These are phyloP conservation scores for Alauda arvensis DNA, from an alignment of 2,797 vertebrate genomes.

Conservation along the genomic window DNA sequence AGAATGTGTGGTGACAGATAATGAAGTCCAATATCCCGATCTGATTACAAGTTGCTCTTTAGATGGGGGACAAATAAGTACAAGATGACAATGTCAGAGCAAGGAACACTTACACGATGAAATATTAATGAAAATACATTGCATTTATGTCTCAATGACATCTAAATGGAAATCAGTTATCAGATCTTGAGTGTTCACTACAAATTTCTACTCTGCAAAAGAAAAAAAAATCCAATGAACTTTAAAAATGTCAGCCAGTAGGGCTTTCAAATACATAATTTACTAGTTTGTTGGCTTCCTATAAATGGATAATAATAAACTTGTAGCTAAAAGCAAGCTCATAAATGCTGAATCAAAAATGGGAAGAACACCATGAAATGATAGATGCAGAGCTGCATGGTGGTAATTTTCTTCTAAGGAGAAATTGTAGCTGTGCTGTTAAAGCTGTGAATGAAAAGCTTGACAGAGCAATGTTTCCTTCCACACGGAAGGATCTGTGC, in stretches of 20 bases:
- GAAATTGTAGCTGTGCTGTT: background rate
- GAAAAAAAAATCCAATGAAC: conserved; percentile 63
- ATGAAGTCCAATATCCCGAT: conserved; percentile 55
- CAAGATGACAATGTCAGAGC: conserved; percentile 61
- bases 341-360: conserved; percentile 64
- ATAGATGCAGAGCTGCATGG: conserved; percentile 48
- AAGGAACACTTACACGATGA: conserved; percentile 53
- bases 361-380: conserved; percentile 54
- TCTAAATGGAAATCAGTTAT: conserved; percentile 68
- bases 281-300: conserved; percentile 70
- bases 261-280: conserved; percentile 73
- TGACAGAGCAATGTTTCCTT: conserved; percentile 27
- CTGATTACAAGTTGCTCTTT: conserved; percentile 58
- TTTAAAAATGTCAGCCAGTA: conserved; percentile 74
- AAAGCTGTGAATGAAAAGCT: conserved; percentile 37
- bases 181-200: conserved; percentile 57
- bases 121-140: conserved; percentile 70
- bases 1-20: conserved; percentile 38
- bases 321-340: conserved; percentile 56
- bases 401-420: conserved; percentile 54
- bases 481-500: background rate
- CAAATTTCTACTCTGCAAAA: conserved; percentile 44
- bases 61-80: conserved; percentile 55
- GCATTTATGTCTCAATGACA: conserved; percentile 56
- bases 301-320: conserved; percentile 71